Base-by-base conservation (phyloP, 2,888 invertebrate species). In the Idaea dimidiata region DNA sequence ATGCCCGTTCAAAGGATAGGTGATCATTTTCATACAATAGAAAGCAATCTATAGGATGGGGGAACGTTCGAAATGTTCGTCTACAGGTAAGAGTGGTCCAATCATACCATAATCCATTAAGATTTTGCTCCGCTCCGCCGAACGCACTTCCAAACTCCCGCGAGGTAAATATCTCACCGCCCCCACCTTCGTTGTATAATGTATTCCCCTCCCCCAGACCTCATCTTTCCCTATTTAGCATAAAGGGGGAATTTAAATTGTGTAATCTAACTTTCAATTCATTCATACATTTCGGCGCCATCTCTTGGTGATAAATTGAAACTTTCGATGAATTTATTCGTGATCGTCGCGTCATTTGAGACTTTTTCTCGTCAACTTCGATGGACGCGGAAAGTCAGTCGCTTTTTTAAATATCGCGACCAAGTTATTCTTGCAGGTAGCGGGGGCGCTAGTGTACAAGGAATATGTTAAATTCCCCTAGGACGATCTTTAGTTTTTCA, bases 251-350 rank as follows among this genome's bases (percentile, higher is more conserved):
- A 91, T 91, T 92, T 92, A 92, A 92, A 92, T 92, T 91, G 90
- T 91, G 89, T 92, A 91, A 92, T 92, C 91, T 91, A 92, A 92
- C 92, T 92, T 92, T 92, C 90, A 92, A 92, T 91, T 92, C 92
- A 92, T 91, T 92, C 91, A 92, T 92, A 91, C 92, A 91, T 88
- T 24, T 89, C 89, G 87, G 74, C 89, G 91, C 90, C 91, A 92
- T 91, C 92, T 92, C 86, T 86, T 74, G 86, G 87, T 88, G 88
- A 90, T 91, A 90, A 91, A 91, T 91, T 92, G 89, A 90, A 92
- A 91, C 87, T 87, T 80, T 43, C 43, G 43, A 43, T 43, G 10
- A 43, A 43, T 43, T 43, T 43, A 43, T 1, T 43, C 43, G 14
- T 3, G 10, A 8, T 43, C 33, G 33, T 33, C 43, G 43, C 6